A percentile compares a stretch with the other conserved stretches of the same genome.
Conservation (phyloP, 1,140 invertebrate genomes). For the Heliconius melpomene region DNA sequence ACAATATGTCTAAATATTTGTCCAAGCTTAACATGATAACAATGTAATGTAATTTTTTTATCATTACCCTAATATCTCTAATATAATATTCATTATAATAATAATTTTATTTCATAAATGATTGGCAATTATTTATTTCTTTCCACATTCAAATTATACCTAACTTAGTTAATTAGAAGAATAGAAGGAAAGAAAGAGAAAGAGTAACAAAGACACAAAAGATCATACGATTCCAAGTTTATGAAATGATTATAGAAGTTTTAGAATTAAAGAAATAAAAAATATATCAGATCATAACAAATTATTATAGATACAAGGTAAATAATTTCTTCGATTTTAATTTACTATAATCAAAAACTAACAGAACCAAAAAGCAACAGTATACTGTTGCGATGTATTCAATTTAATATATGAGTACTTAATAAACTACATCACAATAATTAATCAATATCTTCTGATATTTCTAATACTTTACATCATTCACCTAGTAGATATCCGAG, state of each 20-base stretch:
- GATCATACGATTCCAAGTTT: background rate
- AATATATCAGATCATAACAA: too few species aligned
- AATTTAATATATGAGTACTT: background rate
- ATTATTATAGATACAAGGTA: too few species aligned
- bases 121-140: background rate
- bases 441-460: background rate
- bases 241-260: too few species aligned
- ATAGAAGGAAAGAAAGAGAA: too few species aligned
- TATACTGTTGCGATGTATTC: background rate
- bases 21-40: background rate
- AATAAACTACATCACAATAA: slow-evolving; percentile 5
- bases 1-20: slow-evolving; percentile 2
- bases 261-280: too few species aligned
- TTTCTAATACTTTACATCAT: background rate
- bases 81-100: background rate
- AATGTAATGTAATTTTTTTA: background rate
- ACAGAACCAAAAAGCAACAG: background rate
- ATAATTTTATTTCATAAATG: background rate
- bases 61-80: background rate
- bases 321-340: too few species aligned
- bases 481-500: too few species aligned
- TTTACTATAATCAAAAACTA: background rate
- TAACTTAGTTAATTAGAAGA: background rate
- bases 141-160: background rate
- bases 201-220: background rate